These are phyloP conservation scores for Drosophila hydei DNA, from an alignment of 1,140 invertebrate species.

Conservation along the genomic window DNA sequence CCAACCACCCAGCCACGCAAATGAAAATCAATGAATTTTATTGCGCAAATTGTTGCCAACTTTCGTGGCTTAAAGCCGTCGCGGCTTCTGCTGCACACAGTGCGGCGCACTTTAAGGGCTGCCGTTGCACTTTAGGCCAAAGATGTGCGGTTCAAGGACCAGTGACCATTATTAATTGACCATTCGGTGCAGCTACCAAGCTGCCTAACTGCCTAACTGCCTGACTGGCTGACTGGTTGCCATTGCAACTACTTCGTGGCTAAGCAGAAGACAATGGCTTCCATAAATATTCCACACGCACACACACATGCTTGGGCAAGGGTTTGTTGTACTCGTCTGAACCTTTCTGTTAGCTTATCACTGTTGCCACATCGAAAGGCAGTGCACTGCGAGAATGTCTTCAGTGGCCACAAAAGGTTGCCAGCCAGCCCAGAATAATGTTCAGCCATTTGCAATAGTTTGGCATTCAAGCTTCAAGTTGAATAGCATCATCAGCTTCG, in stretches of 20 bases:
- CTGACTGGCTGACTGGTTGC: conserved; percentile 1
- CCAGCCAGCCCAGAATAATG: conserved; percentile 30
- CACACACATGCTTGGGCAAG: conserved; percentile 15
- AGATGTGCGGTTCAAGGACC: conserved; percentile 51
- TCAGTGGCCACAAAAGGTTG: conserved; percentile 45
- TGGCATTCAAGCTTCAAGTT: conserved; percentile 20
- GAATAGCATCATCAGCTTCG: conserved; percentile 10
- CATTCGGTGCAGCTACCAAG: conserved; percentile 64
- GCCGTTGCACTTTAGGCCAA: neutral
- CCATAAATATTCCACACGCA: conserved; percentile 53
- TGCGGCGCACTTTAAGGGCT: conserved; percentile 28
- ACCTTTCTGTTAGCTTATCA: conserved; percentile 57
- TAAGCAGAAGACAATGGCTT: conserved; percentile 68
- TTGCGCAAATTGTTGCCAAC: conserved; percentile 48
- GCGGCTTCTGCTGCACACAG: no score
- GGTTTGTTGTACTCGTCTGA: conserved; percentile 53
- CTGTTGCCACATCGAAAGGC: conserved; percentile 57
- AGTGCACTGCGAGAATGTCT: conserved; percentile 65
- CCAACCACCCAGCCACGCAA: conserved; percentile 7
- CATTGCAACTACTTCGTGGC: conserved; percentile 65
- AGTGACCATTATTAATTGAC: conserved; percentile 78
- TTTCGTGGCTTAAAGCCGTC: conserved; percentile 10
- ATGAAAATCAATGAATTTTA: conserved; percentile 78
- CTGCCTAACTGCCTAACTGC: neutral
- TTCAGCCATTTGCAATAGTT: conserved; percentile 35